Evolutionary conservation across 1,140 invertebrate genomes (phyloP).

Genomic region (Drosophila athabasca): DNA sequence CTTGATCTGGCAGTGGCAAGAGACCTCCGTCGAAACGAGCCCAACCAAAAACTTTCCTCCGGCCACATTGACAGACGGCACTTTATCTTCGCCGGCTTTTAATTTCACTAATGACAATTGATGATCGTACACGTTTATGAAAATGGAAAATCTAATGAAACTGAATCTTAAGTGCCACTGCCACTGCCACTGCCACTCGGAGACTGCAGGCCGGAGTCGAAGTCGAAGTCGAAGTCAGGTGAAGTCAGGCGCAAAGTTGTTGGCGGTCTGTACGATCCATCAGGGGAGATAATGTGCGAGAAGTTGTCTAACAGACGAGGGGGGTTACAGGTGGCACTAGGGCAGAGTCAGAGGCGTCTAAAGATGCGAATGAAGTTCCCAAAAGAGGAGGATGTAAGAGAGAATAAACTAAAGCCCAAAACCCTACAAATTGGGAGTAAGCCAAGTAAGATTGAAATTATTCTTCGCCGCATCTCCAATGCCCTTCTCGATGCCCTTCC

Average conservation of each 20-base stretch:
- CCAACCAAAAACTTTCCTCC: conserved; percentile 56
- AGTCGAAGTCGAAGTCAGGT: background rate
- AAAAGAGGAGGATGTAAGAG: too few relatives aligned
- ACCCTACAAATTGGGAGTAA: too few relatives aligned
- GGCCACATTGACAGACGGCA: conserved; percentile 38
- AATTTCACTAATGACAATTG: conserved; percentile 59
- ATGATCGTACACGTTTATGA: conserved; percentile 54
- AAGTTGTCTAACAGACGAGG: background rate
- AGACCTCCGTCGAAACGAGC: conserved; percentile 6
- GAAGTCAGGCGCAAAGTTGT: background rate
- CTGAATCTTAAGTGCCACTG: background rate
- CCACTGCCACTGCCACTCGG: background rate
- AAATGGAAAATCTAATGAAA: conserved; percentile 52
- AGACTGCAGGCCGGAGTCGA: background rate
- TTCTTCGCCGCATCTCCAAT: too few relatives aligned
- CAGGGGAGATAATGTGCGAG: conserved; percentile 2
- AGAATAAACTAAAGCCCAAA: too few relatives aligned
- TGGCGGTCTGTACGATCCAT: background rate
- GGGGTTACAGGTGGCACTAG: too few relatives aligned
- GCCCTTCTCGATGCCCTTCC: too few relatives aligned
- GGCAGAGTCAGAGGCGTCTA: too few relatives aligned
- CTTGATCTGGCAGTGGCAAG: conserved; percentile 47
- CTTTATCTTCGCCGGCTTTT: conserved; percentile 41
- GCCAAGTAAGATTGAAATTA: too few relatives aligned
- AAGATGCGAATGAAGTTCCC: too few relatives aligned